These are phyloP conservation scores for Phocoena phocoena DNA, from an alignment of 2,113 vertebrate species.

Conservation along the genomic window DNA sequence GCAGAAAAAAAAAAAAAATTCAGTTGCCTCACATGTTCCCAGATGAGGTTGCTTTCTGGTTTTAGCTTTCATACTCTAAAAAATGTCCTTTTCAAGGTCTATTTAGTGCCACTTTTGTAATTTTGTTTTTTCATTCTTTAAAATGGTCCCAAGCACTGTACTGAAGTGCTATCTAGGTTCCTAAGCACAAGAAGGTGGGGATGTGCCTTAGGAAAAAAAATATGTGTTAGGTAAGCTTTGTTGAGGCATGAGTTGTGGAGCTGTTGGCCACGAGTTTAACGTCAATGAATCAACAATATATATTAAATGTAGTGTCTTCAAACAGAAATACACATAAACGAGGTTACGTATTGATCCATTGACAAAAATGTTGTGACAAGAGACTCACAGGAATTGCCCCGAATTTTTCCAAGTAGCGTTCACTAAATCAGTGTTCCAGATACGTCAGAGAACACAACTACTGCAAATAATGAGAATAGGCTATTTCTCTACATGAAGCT, in stretches of 20 bases:
- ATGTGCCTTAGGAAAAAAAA: not conserved
- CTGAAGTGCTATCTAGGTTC: not conserved
- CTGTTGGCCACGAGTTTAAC: not conserved
- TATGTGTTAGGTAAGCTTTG: not conserved
- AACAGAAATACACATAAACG: not conserved
- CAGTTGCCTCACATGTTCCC: not conserved
- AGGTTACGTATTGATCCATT: not conserved
- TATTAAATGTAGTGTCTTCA: not conserved
- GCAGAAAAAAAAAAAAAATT: not conserved
- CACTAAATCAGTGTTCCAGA: not conserved
- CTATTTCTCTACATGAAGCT: not conserved
- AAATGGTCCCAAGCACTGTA: not conserved
- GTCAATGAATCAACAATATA: not conserved
- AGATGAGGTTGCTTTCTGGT: not conserved
- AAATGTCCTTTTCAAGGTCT: not conserved
- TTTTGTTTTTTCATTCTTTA: not conserved
- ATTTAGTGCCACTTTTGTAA: not conserved
- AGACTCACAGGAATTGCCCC: not conserved
- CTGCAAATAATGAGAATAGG: not conserved
- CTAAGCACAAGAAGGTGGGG: not conserved
- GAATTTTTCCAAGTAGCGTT: not conserved
- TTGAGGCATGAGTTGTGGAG: not conserved
- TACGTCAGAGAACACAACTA: not conserved
- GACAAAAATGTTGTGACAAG: not conserved
- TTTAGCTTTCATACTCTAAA: not conserved